Evolutionary conservation across 2,888 invertebrate genomes (phyloP).

Genomic region (Chironomus riparius): DNA sequence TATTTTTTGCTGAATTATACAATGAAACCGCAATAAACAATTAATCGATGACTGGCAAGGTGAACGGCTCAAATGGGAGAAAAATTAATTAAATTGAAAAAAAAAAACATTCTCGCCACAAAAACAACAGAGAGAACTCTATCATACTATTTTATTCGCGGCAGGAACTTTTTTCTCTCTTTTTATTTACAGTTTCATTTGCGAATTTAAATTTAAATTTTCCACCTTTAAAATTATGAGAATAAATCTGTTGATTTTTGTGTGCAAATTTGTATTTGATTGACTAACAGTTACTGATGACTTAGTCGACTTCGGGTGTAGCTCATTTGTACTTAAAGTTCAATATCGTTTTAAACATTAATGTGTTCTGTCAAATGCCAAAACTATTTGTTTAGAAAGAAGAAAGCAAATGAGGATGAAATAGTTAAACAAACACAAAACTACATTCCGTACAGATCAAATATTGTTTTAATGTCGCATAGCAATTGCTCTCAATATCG

Average conservation of each 20-base stretch:
- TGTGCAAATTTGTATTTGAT: no score
- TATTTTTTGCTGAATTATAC: neutral
- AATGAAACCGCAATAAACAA: slow-evolving; percentile 5
- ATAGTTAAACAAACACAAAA: neutral
- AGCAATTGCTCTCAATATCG: neutral
- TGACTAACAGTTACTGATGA: no score
- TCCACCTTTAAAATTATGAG: no score
- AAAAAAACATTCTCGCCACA: neutral
- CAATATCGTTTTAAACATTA: no score
- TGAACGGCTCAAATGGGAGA: neutral
- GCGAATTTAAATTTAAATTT: no score
- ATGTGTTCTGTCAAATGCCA: no score
- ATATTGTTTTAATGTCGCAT: neutral
- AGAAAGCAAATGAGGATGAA: neutral
- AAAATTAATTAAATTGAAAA: neutral
- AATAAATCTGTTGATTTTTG: no score
- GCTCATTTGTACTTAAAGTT: no score
- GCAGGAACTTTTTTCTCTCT: neutral
- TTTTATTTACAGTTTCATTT: neutral
- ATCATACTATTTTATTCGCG: neutral
- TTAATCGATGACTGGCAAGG: slow-evolving; percentile 3
- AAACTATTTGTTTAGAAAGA: no score
- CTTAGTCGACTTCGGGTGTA: no score
- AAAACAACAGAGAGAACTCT: neutral
- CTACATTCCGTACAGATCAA: neutral